A percentile compares a stretch with the other conserved stretches of the same genome.
These are phyloP conservation scores for Sigmodon hispidus DNA, from an alignment of 2,113 vertebrate species.

Conservation along the genomic window DNA sequence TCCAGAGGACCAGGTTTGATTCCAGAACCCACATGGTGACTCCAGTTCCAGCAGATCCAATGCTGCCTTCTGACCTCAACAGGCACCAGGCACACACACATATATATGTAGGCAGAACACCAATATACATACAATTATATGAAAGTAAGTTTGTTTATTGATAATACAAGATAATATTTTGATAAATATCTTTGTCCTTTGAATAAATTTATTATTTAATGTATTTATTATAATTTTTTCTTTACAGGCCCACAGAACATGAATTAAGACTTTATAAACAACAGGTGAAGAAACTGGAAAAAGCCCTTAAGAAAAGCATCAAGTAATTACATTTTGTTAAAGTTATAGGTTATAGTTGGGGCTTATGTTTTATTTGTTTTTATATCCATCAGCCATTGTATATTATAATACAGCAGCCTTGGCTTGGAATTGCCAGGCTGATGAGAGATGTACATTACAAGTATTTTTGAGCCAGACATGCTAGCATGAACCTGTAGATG, in stretches of 20 bases:
- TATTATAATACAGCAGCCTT: neutral
- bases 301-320: conserved; percentile 82
- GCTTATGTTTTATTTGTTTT: conserved; percentile 38
- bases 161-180: conserved; percentile 40
- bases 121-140: neutral
- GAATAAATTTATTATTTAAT: conserved; percentile 60
- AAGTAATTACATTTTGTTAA: conserved; percentile 83
- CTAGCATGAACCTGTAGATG: neutral
- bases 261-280: conserved; percentile 91
- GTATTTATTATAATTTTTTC: conserved; percentile 47
- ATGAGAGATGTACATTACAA: conserved; percentile 1
- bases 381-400: neutral
- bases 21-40: neutral
- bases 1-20: neutral
- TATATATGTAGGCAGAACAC: neutral
- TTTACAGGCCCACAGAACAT: conserved; percentile 85
- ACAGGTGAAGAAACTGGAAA: conserved; percentile 89
- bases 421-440: conserved; percentile 13
- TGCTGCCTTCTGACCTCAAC: neutral
- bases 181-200: conserved; percentile 55
- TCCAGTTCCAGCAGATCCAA: neutral
- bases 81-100: neutral
- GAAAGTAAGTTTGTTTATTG: neutral
- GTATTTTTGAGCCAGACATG: neutral
- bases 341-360: conserved; percentile 4